Conservation (phyloP, 2,797 vertebrate genomes). For the Sebastes oblongus region DNA sequence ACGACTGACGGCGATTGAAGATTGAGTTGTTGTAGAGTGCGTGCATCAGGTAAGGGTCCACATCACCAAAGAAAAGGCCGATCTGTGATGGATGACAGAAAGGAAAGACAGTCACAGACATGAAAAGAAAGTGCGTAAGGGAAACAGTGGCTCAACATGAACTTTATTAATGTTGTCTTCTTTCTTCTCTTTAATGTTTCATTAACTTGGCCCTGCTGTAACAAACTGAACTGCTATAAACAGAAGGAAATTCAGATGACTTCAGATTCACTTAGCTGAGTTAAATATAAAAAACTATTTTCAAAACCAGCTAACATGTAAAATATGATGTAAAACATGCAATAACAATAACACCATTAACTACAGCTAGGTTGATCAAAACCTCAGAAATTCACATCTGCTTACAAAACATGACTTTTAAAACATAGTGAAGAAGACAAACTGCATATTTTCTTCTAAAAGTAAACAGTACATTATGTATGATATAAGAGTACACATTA, state of each 20-base stretch:
- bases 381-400: background rate
- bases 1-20: conserved; percentile 91
- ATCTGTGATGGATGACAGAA: conserved; percentile 78
- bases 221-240: background rate
- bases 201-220: background rate
- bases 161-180: background rate
- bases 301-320: background rate
- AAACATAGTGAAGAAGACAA: background rate
- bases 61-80: conserved; percentile 96
- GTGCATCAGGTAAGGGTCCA: conserved; percentile 95
- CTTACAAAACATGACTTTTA: background rate
- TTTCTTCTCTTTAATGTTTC: background rate
- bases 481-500: background rate
- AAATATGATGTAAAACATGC: background rate
- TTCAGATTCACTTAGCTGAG: background rate
- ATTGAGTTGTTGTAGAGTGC: conserved; percentile 98
- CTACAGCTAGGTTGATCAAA: background rate
- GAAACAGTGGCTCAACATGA: background rate
- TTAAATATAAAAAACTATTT: background rate
- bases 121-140: background rate
- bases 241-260: background rate
- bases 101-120: background rate
- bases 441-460: background rate
- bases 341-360: background rate
- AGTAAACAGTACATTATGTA: background rate